Evolutionary conservation across 2,888 invertebrate genomes (phyloP).

Genomic region (Nowickia ferox): DNA sequence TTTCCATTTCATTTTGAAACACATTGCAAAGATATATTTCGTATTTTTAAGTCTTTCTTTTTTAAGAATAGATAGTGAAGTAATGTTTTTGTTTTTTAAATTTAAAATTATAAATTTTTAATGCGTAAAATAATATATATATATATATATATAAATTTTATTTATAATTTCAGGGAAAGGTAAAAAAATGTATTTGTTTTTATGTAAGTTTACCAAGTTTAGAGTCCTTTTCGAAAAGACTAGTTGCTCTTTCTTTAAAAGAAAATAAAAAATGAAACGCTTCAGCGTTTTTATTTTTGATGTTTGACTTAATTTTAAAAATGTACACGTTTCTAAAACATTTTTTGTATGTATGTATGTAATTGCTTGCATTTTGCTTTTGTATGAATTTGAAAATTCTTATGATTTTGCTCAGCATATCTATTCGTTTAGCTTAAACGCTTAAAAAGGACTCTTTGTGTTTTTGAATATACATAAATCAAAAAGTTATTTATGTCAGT

Average conservation of each 20-base stretch:
- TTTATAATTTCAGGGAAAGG: constrained; percentile 30
- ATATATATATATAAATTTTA: neutral
- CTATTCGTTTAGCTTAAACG: constrained; percentile 54
- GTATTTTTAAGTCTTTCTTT: constrained; percentile 46
- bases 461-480: constrained; percentile 7
- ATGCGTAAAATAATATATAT: neutral
- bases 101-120: constrained; percentile 8
- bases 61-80: constrained; percentile 30
- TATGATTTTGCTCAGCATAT: constrained; percentile 24
- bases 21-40: constrained; percentile 48
- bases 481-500: neutral
- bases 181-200: constrained; percentile 34
- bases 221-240: constrained; percentile 83
- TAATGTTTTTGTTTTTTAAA: constrained; percentile 19
- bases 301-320: constrained; percentile 35
- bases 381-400: constrained; percentile 4
- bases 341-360: constrained; percentile 12
- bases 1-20: neutral
- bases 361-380: constrained; percentile 38
- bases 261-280: constrained; percentile 17
- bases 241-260: constrained; percentile 72
- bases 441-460: constrained; percentile 50
- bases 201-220: constrained; percentile 76
- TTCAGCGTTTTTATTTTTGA: constrained; percentile 31
- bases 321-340: constrained; percentile 35